These are phyloP conservation scores for Aphrophora alni DNA, from an alignment of 2,888 invertebrate species.

Conservation along the genomic window DNA sequence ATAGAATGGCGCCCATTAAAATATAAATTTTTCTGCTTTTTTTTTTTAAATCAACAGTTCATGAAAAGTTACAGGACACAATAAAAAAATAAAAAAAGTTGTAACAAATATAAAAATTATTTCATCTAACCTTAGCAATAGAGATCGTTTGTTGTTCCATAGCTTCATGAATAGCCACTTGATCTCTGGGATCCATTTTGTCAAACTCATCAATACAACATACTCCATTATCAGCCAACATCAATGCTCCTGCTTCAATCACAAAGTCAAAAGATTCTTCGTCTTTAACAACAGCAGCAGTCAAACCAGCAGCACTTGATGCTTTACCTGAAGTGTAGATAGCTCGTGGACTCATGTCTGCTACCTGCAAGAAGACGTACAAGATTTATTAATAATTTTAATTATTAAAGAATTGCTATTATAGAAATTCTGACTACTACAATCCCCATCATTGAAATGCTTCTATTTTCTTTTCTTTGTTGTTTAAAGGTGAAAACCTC, in stretches of 20 bases:
- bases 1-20: too few relatives aligned
- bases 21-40: too few relatives aligned
- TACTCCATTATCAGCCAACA: constrained; percentile 98
- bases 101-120: too few relatives aligned
- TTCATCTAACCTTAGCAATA: constrained; percentile 80
- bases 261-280: constrained; percentile 99
- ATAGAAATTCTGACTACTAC: too few relatives aligned
- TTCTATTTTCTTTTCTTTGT: too few relatives aligned
- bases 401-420: too few relatives aligned
- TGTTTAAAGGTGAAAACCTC: too few relatives aligned
- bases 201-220: constrained; percentile 99
- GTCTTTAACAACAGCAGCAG: constrained; percentile 97
- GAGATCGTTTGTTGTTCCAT: constrained; percentile 99
- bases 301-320: constrained; percentile 96
- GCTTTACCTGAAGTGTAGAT: constrained; percentile 99
- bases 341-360: constrained; percentile 94
- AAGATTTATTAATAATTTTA: constrained; percentile 14
- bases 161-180: constrained; percentile 99
- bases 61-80: too few relatives aligned
- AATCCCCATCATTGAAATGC: too few relatives aligned
- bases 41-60: too few relatives aligned
- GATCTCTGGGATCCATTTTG: constrained; percentile 97
- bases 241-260: constrained; percentile 98
- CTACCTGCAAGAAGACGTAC: constrained; percentile 61
- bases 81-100: too few relatives aligned